These are phyloP conservation scores for Bambusicola thoracicus DNA, from an alignment of 2,113 vertebrate species.

Conservation along the genomic window DNA sequence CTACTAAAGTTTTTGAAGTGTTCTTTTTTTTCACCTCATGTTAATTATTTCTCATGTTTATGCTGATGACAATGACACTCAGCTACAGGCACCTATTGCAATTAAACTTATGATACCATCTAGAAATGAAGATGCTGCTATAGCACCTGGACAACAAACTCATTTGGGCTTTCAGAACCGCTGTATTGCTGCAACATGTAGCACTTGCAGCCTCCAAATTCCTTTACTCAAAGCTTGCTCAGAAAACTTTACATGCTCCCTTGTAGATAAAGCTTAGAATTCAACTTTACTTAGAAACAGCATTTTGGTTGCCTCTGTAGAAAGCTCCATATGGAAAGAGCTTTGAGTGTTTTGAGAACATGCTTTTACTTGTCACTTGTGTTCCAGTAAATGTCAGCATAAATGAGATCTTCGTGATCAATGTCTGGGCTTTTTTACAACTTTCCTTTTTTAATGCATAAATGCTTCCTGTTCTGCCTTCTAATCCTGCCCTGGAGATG, in stretches of 20 bases:
- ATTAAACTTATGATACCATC: not conserved
- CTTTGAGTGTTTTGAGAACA: slow-evolving; percentile 12
- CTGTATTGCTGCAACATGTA: not conserved
- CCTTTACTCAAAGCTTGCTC: not conserved
- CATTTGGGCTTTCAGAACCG: too few relatives aligned
- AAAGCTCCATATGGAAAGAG: slow-evolving; percentile 22
- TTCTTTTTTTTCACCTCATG: not conserved
- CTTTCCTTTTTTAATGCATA: slow-evolving; percentile 47
- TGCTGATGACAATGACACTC: accelerated
- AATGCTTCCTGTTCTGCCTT: slow-evolving; percentile 64
- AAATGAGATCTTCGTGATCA: slow-evolving; percentile 60
- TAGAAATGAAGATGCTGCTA: not conserved
- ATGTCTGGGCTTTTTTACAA: slow-evolving; percentile 56
- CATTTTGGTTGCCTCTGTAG: not conserved
- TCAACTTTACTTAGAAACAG: not conserved
- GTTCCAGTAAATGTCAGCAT: slow-evolving; percentile 60
- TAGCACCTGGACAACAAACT: not conserved
- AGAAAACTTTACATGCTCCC: not conserved
- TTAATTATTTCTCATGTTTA: not conserved
- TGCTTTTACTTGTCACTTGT: slow-evolving; percentile 43
- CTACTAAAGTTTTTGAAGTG: not conserved
- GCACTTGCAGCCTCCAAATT: not conserved
- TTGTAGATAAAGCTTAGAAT: not conserved
- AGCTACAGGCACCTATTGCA: not conserved
- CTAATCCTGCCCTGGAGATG: slow-evolving; percentile 69